Conservation (phyloP, 2,888 invertebrate genomes). For the Vanessa cardui region DNA sequence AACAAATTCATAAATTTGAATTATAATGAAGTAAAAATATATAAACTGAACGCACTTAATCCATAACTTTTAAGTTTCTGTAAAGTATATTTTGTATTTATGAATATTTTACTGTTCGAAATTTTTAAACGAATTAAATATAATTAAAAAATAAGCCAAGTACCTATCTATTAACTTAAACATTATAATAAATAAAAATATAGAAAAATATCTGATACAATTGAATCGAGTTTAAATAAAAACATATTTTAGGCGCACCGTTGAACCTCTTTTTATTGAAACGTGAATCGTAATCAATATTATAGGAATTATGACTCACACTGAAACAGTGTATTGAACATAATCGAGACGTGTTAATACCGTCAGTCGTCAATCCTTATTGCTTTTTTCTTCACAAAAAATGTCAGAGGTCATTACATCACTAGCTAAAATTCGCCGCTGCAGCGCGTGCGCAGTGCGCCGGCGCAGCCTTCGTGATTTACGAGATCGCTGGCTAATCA, state of each 20-base stretch:
- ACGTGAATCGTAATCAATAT: neutral
- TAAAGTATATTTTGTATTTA: too few species aligned
- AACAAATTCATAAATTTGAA: too few species aligned
- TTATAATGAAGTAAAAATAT: too few species aligned
- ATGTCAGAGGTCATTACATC: conserved; percentile 67
- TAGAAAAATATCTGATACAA: too few species aligned
- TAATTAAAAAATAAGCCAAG: too few species aligned
- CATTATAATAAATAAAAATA: too few species aligned
- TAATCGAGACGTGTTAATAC: conserved; percentile 3
- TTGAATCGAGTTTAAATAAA: neutral
- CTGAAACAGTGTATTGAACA: neutral
- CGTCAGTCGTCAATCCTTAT: conserved; percentile 8
- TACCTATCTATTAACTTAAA: too few species aligned
- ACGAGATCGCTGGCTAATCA: conserved; percentile 28
- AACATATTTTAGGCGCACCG: neutral
- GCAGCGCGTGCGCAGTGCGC: conserved; percentile 37
- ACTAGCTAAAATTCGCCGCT: conserved; percentile 64
- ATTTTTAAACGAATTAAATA: too few species aligned
- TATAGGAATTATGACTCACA: neutral
- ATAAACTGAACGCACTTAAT: too few species aligned
- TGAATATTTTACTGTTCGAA: too few species aligned
- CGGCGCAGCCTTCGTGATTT: conserved; percentile 52
- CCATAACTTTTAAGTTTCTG: too few species aligned
- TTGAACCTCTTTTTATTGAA: neutral
- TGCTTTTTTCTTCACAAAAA: conserved; percentile 50